These are phyloP conservation scores for Leptinotarsa rubiginosa DNA, from an alignment of 2,888 invertebrate species.

Conservation along the genomic window DNA sequence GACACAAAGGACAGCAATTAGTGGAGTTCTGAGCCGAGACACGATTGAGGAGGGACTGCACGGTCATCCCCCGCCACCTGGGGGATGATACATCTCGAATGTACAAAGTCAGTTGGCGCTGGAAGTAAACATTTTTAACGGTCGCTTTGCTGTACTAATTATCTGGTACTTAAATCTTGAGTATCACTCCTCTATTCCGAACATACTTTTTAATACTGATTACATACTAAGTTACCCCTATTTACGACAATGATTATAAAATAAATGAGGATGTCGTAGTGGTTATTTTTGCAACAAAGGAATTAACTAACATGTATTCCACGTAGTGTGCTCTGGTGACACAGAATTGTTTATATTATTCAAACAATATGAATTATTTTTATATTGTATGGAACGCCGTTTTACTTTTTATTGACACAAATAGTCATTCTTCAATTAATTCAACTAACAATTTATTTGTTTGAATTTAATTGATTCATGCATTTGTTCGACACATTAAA, in stretches of 20 bases:
- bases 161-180: slow-evolving; percentile 5
- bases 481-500: too few species aligned
- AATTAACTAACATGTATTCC: too few species aligned
- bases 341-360: too few species aligned
- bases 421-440: too few species aligned
- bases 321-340: too few species aligned
- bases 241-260: neutral
- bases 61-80: slow-evolving; percentile 21
- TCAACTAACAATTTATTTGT: too few species aligned
- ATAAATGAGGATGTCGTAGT: too few species aligned
- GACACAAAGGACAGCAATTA: slow-evolving; percentile 47
- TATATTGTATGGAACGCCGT: too few species aligned
- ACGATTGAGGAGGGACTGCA: slow-evolving; percentile 40
- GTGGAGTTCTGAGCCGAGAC: slow-evolving; percentile 39
- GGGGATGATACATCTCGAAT: neutral
- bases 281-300: too few species aligned
- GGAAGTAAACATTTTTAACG: neutral
- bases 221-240: neutral
- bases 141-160: neutral
- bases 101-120: neutral
- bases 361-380: too few species aligned
- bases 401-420: too few species aligned
- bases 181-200: neutral
- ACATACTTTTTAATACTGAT: neutral
- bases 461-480: too few species aligned